Evolutionary conservation across 2,797 vertebrate species (phyloP).

Genomic region (Adrianichthys oophorus): DNA sequence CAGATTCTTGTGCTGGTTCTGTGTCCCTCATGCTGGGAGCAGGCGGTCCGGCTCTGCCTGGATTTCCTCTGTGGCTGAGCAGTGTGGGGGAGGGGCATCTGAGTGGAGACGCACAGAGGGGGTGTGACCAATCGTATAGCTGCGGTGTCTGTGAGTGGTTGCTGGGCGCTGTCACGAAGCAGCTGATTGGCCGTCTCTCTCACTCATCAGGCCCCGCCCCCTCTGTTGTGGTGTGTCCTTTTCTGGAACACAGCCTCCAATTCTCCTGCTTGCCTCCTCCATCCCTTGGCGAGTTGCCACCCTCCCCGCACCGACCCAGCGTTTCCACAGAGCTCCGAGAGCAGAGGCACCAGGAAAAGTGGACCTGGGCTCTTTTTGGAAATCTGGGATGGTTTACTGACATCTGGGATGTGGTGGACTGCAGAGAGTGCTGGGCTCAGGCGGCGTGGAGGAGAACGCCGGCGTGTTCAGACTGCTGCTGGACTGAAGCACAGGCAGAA

Average conservation of each 20-base stretch:
- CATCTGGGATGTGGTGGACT: too few species aligned
- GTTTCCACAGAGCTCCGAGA: conserved; percentile 10
- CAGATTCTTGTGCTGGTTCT: not conserved
- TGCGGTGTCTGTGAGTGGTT: conserved; percentile 50
- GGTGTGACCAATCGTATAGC: conserved; percentile 80
- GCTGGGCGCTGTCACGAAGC: not conserved
- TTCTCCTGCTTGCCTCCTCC: conserved; percentile 12
- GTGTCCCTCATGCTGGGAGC: conserved; percentile 18
- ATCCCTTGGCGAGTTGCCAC: conserved; percentile 30
- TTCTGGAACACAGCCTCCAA: conserved; percentile 34
- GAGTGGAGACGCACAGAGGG: conserved; percentile 63
- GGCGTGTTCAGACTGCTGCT: too few species aligned
- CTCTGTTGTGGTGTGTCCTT: conserved; percentile 15
- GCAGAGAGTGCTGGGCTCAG: too few species aligned
- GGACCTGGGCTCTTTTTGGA: too few species aligned
- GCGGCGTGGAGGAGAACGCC: too few species aligned
- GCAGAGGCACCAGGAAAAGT: not conserved
- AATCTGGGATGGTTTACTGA: too few species aligned
- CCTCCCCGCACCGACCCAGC: conserved; percentile 40
- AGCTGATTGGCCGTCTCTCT: not conserved
- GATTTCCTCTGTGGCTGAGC: conserved; percentile 49
- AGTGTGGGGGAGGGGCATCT: conserved; percentile 57
- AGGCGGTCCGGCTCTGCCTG: conserved; percentile 27
- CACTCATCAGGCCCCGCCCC: not conserved
- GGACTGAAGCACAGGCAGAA: too few species aligned